phyloP scores from a whole-genome alignment of 2,113 vertebrate species.

The Dunckerocampus dactyliophorus region DNA sequence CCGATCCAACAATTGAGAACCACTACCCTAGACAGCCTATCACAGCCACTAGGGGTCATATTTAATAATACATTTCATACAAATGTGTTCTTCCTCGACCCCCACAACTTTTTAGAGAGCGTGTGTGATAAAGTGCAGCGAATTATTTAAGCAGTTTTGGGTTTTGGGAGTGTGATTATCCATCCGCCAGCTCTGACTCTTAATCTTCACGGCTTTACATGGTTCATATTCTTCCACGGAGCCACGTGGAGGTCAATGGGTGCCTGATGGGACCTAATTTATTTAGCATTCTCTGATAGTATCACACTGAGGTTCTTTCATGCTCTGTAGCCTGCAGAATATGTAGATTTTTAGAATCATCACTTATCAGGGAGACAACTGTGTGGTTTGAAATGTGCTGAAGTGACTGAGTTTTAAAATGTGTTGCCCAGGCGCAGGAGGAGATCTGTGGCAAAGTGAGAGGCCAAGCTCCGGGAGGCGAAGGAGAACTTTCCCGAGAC shows the following conservation, averaged over 20 bases:
- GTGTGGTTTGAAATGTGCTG: too few relatives aligned
- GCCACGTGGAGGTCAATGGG: conserved; percentile 22
- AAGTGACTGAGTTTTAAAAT: not conserved
- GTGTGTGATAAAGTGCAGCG: not conserved
- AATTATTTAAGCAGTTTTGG: conserved; percentile 34
- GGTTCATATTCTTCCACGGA: conserved; percentile 31
- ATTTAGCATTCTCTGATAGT: conserved; percentile 35
- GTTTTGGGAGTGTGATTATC: conserved; percentile 35
- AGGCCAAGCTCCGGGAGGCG: conserved; percentile 45
- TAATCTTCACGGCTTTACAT: conserved; percentile 34
- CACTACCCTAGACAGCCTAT: too few relatives aligned
- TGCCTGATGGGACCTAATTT: conserved; percentile 30
- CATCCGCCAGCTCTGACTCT: conserved; percentile 9
- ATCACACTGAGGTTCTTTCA: conserved; percentile 6
- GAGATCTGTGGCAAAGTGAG: conserved; percentile 16
- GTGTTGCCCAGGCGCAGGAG: conserved; percentile 53
- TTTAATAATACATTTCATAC: too few relatives aligned
- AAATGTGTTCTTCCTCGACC: not conserved
- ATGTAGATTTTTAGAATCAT: not conserved
- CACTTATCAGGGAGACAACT: not conserved
- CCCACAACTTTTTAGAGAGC: not conserved
- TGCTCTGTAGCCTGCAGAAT: not conserved
- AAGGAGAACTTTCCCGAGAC: conserved; percentile 38
- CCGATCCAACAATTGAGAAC: too few relatives aligned
- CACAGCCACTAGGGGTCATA: too few relatives aligned